phyloP scores from a whole-genome alignment of 2,888 invertebrate species.

The Drosophila mayaguana region DNA sequence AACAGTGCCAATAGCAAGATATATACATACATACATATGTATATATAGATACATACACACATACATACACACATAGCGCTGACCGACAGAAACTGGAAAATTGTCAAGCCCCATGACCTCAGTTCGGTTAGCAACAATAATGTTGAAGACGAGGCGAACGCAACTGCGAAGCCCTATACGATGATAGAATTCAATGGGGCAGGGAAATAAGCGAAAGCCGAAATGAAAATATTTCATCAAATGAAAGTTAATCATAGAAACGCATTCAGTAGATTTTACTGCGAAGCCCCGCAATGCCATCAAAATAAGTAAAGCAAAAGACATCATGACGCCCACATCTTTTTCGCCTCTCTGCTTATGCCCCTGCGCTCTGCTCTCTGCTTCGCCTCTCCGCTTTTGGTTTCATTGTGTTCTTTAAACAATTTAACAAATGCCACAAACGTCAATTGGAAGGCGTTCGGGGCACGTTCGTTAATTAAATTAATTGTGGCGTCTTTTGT shows the following conservation, averaged over 20 bases:
- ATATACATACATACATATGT: background rate
- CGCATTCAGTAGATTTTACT: slow-evolving; percentile 67
- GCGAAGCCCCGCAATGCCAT: slow-evolving; percentile 61
- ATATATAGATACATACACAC: background rate
- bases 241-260: slow-evolving; percentile 70
- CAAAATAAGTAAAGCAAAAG: slow-evolving; percentile 60
- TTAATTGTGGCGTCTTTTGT: slow-evolving; percentile 60
- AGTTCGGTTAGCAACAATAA: slow-evolving; percentile 41
- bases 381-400: background rate
- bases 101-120: slow-evolving; percentile 46
- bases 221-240: slow-evolving; percentile 73
- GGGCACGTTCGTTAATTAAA: slow-evolving; percentile 62
- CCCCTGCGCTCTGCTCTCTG: background rate
- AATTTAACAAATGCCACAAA: slow-evolving; percentile 63
- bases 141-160: slow-evolving; percentile 2
- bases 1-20: background rate
- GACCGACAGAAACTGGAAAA: slow-evolving; percentile 26
- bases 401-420: slow-evolving; percentile 55
- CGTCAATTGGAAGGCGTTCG: slow-evolving; percentile 67
- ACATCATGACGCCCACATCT: slow-evolving; percentile 48
- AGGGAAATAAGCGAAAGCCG: slow-evolving; percentile 41
- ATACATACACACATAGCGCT: background rate
- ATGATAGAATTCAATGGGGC: slow-evolving; percentile 10
- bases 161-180: slow-evolving; percentile 49
- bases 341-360: background rate